phyloP scores from a whole-genome alignment of 2,888 invertebrate species.

The Phorcus lineatus region DNA sequence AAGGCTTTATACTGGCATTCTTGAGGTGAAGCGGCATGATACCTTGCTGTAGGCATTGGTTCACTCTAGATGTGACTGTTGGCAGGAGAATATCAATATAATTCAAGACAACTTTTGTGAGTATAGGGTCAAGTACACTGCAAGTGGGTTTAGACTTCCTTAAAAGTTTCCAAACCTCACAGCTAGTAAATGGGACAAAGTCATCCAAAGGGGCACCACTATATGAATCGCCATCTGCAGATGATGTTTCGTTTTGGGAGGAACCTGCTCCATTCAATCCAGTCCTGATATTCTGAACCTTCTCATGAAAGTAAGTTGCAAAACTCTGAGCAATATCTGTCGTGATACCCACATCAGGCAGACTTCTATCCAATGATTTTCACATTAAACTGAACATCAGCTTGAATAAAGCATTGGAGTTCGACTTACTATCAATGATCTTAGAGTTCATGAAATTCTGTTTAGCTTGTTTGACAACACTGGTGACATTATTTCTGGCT shows the following conservation, averaged over 20 bases:
- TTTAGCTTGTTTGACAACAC: neutral
- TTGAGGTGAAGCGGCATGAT: neutral
- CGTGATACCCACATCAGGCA: neutral
- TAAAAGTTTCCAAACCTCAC: neutral
- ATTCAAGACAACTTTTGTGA: neutral
- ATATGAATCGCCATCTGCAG: no score
- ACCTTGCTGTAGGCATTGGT: neutral
- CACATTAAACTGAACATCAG: neutral
- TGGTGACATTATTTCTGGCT: neutral
- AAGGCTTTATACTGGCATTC: neutral
- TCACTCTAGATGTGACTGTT: neutral
- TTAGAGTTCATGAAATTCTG: slow-evolving; percentile 11
- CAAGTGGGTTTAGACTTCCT: neutral
- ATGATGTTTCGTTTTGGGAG: neutral
- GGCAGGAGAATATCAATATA: neutral
- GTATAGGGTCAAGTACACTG: neutral
- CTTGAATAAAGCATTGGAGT: neutral
- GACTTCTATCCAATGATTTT: neutral
- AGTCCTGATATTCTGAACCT: neutral
- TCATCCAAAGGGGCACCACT: no score
- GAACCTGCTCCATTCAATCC: neutral
- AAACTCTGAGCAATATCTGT: neutral
- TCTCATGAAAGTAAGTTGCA: neutral
- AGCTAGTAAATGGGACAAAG: neutral
- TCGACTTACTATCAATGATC: neutral